Evolutionary conservation across 2,113 vertebrate species (phyloP).

Genomic region (Misgurnus mizolepis): DNA sequence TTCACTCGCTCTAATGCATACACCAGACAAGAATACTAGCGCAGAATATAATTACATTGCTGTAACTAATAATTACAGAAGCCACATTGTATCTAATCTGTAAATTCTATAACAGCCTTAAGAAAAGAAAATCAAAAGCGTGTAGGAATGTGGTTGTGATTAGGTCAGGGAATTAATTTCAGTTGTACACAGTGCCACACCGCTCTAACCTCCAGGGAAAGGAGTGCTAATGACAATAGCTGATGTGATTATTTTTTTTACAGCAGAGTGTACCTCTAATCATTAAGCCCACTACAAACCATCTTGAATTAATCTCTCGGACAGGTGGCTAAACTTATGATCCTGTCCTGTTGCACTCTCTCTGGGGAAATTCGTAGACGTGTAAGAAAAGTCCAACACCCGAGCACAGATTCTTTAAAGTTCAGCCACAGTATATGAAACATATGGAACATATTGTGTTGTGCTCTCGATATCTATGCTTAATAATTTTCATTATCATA

Average conservation of each 20-base stretch:
- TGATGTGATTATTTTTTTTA: slow-evolving; percentile 58
- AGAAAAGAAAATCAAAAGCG: slow-evolving; percentile 48
- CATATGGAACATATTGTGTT: not conserved
- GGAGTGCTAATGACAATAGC: slow-evolving; percentile 53
- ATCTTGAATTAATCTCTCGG: slow-evolving; percentile 54
- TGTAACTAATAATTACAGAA: slow-evolving; percentile 46
- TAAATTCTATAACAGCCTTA: slow-evolving; percentile 43
- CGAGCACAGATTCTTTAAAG: slow-evolving; percentile 8
- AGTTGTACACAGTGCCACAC: slow-evolving; percentile 42
- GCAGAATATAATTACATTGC: slow-evolving; percentile 44
- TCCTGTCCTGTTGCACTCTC: slow-evolving; percentile 15
- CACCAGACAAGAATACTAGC: slow-evolving; percentile 21
- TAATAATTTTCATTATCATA: not conserved
- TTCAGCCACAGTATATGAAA: not conserved
- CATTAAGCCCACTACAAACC: slow-evolving; percentile 50
- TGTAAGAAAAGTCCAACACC: slow-evolving; percentile 31
- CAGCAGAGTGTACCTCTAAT: slow-evolving; percentile 51
- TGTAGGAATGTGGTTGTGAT: slow-evolving; percentile 45
- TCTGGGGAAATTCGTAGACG: slow-evolving; percentile 31
- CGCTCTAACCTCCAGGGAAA: slow-evolving; percentile 43
- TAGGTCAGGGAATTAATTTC: slow-evolving; percentile 56
- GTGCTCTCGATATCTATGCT: not conserved
- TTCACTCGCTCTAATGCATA: slow-evolving; percentile 1
- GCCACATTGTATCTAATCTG: slow-evolving; percentile 43
- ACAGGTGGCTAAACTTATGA: slow-evolving; percentile 56